Evolutionary conservation across 2,113 vertebrate species (phyloP).

Genomic region (Zeus faber): DNA sequence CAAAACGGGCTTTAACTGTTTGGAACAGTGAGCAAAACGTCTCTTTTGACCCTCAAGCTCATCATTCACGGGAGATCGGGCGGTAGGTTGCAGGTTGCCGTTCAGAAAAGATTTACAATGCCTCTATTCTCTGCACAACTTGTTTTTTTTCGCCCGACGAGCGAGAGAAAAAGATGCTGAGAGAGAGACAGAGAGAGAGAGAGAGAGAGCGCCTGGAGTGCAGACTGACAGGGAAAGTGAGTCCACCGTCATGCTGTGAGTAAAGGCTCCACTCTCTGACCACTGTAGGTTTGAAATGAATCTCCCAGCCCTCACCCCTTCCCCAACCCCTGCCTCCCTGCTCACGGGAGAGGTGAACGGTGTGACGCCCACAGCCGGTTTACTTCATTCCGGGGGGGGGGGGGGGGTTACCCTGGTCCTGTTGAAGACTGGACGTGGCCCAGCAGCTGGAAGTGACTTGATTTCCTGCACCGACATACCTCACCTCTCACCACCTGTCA

Average conservation of each 20-base stretch:
- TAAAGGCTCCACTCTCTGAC: slow-evolving; percentile 17
- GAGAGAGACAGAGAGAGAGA: background rate
- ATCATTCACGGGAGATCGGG: too few species aligned
- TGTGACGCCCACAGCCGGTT: slow-evolving; percentile 6
- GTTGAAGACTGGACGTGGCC: slow-evolving; percentile 4
- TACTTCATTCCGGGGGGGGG: background rate
- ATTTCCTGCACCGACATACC: slow-evolving; percentile 18
- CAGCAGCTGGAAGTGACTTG: slow-evolving; percentile 19
- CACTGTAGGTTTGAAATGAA: slow-evolving; percentile 19
- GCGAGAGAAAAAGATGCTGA: background rate
- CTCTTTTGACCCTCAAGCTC: too few species aligned
- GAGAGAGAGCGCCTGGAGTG: background rate
- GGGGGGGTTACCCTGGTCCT: background rate
- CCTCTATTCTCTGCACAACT: too few species aligned
- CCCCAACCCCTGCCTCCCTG: background rate
- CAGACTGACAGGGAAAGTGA: background rate
- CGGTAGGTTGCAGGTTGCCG: too few species aligned
- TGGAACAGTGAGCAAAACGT: slow-evolving; percentile 14
- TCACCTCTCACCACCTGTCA: slow-evolving; percentile 35
- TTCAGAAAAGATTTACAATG: too few species aligned
- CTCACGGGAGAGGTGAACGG: slow-evolving; percentile 15
- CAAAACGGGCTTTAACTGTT: slow-evolving; percentile 9
- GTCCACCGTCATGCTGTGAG: background rate
- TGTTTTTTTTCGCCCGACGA: too few species aligned
- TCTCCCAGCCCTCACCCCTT: background rate